Percentiles rank a stretch among this genome's conserved stretches.
Evolutionary conservation across 2,113 vertebrate genomes (phyloP).

Genomic region (Ciconia maguari): DNA sequence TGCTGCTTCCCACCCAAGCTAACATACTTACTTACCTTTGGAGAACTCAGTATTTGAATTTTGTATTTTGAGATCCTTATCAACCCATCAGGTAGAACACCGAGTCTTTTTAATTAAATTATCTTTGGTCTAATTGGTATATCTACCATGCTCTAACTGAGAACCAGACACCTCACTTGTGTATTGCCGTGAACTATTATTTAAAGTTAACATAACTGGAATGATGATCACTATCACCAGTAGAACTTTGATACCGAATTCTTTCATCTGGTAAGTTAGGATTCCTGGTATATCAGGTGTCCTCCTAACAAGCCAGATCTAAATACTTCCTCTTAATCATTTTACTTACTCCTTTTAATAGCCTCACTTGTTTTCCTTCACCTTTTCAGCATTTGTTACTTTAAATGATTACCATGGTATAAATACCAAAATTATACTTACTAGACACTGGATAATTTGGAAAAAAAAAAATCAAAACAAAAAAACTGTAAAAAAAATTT

Average conservation of each 20-base stretch:
- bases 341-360: neutral
- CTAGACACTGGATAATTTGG: neutral
- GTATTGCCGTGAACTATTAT: neutral
- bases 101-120: neutral
- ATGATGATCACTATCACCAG: too few species aligned
- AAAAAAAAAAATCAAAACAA: neutral
- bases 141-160: neutral
- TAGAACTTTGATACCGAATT: neutral
- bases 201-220: neutral
- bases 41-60: neutral
- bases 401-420: neutral
- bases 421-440: neutral
- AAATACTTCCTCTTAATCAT: neutral
- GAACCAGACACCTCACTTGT: neutral
- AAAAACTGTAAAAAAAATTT: neutral
- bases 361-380: neutral
- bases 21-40: neutral
- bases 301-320: neutral
- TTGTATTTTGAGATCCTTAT: neutral
- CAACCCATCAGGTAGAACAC: neutral
- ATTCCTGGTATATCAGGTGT: neutral
- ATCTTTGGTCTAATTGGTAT: neutral
- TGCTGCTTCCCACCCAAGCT: neutral
- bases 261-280: neutral
- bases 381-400: neutral